Evolutionary conservation across 2,888 invertebrate species (phyloP).

Genomic region (Eudemis profundana): DNA sequence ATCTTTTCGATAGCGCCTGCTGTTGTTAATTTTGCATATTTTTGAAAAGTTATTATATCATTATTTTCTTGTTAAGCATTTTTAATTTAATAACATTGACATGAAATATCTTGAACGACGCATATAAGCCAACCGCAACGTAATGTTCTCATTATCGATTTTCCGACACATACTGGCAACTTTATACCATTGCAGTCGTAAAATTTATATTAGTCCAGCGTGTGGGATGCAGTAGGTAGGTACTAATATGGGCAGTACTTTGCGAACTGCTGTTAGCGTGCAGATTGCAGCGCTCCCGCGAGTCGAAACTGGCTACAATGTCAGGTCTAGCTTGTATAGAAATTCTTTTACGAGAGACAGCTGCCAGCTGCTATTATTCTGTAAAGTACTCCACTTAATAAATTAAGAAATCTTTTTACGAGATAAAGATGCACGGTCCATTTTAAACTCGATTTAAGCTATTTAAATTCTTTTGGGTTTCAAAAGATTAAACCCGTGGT

Average conservation of each 20-base stretch:
- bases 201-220: slow-evolving; percentile 21
- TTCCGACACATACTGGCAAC: slow-evolving; percentile 21
- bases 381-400: slow-evolving; percentile 37
- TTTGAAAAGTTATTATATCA: no score
- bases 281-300: slow-evolving; percentile 45
- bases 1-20: no score
- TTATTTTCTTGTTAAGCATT: no score
- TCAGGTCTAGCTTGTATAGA: slow-evolving; percentile 27
- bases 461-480: slow-evolving; percentile 7
- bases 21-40: no score
- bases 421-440: slow-evolving; percentile 9
- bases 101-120: not conserved
- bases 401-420: slow-evolving; percentile 19
- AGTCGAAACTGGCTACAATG: slow-evolving; percentile 33
- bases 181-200: slow-evolving; percentile 27
- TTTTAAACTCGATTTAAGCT: slow-evolving; percentile 11
- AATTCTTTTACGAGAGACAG: slow-evolving; percentile 36
- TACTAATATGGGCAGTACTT: slow-evolving; percentile 16
- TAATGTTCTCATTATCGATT: slow-evolving; percentile 16
- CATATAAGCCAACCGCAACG: not conserved
- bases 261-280: slow-evolving; percentile 46
- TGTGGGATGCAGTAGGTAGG: slow-evolving; percentile 6
- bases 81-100: not conserved
- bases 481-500: slow-evolving; percentile 7
- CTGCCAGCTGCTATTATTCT: slow-evolving; percentile 38